A percentile compares a stretch with the other conserved stretches of the same genome.
phyloP scores from a whole-genome alignment of 2,113 vertebrate genomes.

The Calypte anna region DNA sequence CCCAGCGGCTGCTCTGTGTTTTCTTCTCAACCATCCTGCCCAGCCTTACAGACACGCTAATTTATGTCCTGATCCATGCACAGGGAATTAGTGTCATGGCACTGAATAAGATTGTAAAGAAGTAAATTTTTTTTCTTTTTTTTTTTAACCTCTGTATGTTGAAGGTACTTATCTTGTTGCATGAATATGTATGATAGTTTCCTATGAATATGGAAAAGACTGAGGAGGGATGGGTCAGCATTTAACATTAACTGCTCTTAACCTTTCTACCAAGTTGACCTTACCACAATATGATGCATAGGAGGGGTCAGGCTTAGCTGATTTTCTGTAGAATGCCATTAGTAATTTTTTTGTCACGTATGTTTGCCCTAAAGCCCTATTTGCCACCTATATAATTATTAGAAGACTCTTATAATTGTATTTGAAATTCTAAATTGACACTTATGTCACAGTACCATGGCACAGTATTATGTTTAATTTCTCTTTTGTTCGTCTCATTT shows the following conservation, averaged over 20 bases:
- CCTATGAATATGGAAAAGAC: constrained; percentile 79
- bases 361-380: constrained; percentile 71
- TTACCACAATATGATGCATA: constrained; percentile 31
- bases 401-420: constrained; percentile 80
- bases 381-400: constrained; percentile 81
- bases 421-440: constrained; percentile 79
- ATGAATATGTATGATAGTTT: constrained; percentile 75
- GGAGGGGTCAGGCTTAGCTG: constrained; percentile 52
- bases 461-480: constrained; percentile 74
- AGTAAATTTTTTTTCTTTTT: constrained; percentile 39
- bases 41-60: background rate
- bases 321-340: constrained; percentile 70
- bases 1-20: background rate
- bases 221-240: constrained; percentile 60
- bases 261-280: constrained; percentile 68
- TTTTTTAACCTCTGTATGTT: constrained; percentile 66
- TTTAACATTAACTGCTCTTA: constrained; percentile 74
- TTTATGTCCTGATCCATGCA: constrained; percentile 47
- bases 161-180: constrained; percentile 62
- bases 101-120: constrained; percentile 48
- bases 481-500: constrained; percentile 71
- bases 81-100: constrained; percentile 55
- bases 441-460: constrained; percentile 61
- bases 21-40: background rate
- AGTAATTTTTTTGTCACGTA: constrained; percentile 74